phyloP scores from a whole-genome alignment of 2,888 invertebrate genomes.

The Pasiphila rectangulata region DNA sequence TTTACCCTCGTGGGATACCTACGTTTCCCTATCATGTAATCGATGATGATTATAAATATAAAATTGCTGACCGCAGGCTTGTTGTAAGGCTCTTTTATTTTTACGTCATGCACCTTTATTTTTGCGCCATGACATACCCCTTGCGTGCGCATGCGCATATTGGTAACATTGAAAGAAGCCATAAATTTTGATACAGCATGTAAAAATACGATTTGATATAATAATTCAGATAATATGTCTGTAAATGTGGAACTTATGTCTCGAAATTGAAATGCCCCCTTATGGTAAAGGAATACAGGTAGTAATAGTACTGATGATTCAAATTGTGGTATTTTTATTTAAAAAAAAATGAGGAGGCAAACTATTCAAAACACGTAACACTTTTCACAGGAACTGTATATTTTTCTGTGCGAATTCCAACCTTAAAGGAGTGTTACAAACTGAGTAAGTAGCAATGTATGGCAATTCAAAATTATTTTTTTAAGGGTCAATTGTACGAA shows the following conservation, averaged over 20 bases:
- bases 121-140: constrained; percentile 47
- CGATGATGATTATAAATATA: constrained; percentile 58
- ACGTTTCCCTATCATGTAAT: constrained; percentile 51
- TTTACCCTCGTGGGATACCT: neutral
- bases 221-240: constrained; percentile 42
- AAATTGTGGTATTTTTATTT: too few species aligned
- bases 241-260: neutral
- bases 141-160: constrained; percentile 68
- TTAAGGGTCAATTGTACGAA: too few species aligned
- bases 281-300: too few species aligned
- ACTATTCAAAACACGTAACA: too few species aligned
- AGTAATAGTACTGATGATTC: too few species aligned
- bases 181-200: constrained; percentile 52
- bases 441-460: too few species aligned
- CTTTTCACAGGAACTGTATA: too few species aligned
- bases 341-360: too few species aligned
- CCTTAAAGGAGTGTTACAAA: too few species aligned
- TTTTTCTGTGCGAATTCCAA: too few species aligned
- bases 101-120: constrained; percentile 39
- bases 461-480: too few species aligned
- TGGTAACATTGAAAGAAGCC: constrained; percentile 57
- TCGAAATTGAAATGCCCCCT: too few species aligned
- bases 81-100: constrained; percentile 37
- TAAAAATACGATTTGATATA: constrained; percentile 56
- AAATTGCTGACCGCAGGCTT: constrained; percentile 62